phyloP scores from a whole-genome alignment of 1,140 invertebrate genomes.

The Sitophilus oryzae region DNA sequence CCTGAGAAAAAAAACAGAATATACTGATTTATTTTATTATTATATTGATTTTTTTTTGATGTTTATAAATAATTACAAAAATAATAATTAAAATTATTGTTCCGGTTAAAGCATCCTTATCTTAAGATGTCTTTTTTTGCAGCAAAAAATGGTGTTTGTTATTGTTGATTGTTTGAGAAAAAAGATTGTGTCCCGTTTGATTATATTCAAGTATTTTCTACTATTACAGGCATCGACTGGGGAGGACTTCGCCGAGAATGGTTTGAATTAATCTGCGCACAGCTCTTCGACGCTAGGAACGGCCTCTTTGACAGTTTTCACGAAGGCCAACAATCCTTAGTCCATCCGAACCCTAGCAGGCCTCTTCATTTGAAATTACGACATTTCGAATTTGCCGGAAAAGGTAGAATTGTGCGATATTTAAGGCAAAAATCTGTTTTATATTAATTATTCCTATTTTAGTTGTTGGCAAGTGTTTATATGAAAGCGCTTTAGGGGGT shows the following conservation, averaged over 20 bases:
- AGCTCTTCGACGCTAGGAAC: conserved; percentile 78
- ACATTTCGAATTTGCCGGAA: conserved; percentile 90
- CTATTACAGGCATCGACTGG: conserved; percentile 77
- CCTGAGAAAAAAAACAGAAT: too few relatives aligned
- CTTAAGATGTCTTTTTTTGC: too few relatives aligned
- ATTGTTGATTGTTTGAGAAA: too few relatives aligned
- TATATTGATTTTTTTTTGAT: too few relatives aligned
- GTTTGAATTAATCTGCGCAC: conserved; percentile 84
- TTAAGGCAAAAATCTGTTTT: not conserved
- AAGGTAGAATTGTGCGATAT: conserved; percentile 40
- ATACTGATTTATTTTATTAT: too few relatives aligned
- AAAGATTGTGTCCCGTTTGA: too few relatives aligned
- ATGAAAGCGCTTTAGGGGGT: conserved; percentile 84
- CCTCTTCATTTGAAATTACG: conserved; percentile 73
- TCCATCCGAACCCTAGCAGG: conserved; percentile 81
- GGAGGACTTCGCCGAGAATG: conserved; percentile 87
- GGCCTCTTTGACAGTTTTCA: conserved; percentile 80
- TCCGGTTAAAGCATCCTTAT: too few relatives aligned
- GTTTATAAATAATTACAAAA: too few relatives aligned
- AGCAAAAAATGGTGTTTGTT: too few relatives aligned
- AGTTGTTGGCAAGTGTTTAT: conserved; percentile 89
- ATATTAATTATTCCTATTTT: not conserved
- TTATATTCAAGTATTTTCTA: too few relatives aligned
- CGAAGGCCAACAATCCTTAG: conserved; percentile 75
- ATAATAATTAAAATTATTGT: too few relatives aligned